Evolutionary conservation across 2,113 vertebrate genomes (phyloP), one percentile per base, ranked within the genome.

Genomic region (Blennius ocellaris): DNA sequence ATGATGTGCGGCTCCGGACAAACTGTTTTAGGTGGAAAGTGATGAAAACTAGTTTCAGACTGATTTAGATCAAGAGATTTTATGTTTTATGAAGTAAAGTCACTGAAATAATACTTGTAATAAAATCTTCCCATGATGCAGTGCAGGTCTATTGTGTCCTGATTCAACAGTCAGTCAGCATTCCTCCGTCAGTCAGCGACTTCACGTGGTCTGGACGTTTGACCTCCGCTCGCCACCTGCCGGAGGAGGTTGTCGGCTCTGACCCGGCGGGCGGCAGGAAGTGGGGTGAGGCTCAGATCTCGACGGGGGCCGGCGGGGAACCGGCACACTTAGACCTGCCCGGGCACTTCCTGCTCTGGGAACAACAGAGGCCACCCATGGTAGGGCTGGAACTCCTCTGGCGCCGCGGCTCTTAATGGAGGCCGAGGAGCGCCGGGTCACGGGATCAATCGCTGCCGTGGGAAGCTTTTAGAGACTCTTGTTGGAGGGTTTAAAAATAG

Each of bases 381-480:
- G 78, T 80, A 88, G 80, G 58, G 69, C 76, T 78, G 78, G 39
- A 85, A 81, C 62, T 89, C 89, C 84, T 81, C 76, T 69, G 66
- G 83, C 83, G 84, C 89, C 83, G 80, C 82, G 52, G 85, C 74
- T 90, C 75, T 71, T 92, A 92, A 93, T 92, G 88, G 92, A 92
- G 52, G 69, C 73, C 51, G 76, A 83, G 45, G 76, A 88, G 87
- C 57, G 76, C 50, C 11, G 50, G 85, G 72, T 80, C 74, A 76
- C 62, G 77, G 73, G 89, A 94, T 93, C 92, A 93, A 93, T 92
- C 81, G 80, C 69, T 78, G 75, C 85, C 86, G 82, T 90, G 89
- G 88, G 84, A 90, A 90, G 90, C 89, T 93, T 92, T 93, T 91
- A 93, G 84, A 82, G 78, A 81, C 71, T 83, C 83, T 67, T 80